Percentiles rank a stretch among this genome's conserved stretches.
Conservation (phyloP, 2,113 vertebrate species). For the Baryphthengus martii region DNA sequence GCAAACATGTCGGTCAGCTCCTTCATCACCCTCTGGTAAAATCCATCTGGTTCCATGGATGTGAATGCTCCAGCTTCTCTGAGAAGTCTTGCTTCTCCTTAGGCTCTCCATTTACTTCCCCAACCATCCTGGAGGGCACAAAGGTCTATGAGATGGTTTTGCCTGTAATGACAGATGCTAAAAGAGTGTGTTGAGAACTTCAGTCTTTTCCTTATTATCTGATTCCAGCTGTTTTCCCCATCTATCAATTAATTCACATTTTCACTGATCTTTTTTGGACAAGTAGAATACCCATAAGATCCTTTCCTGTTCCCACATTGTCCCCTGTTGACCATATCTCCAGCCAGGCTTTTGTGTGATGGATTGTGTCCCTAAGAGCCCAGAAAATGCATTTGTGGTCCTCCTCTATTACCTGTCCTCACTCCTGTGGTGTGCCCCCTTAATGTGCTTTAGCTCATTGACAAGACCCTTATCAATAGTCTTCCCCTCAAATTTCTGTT, state of each 20-base stretch:
- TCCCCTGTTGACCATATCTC: not conserved
- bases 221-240: not conserved
- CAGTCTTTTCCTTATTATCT: not conserved
- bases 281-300: not conserved
- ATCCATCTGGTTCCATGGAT: not conserved
- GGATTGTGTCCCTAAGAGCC: not conserved
- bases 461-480: not conserved
- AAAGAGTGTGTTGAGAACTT: not conserved
- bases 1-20: not conserved
- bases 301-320: not conserved
- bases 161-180: not conserved
- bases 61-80: not conserved
- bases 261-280: not conserved
- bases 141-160: not conserved
- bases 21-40: not conserved
- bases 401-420: not conserved
- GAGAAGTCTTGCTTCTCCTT: not conserved
- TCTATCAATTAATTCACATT: not conserved
- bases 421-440: not conserved
- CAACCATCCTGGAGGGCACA: not conserved
- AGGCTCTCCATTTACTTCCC: not conserved
- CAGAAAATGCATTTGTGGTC: not conserved
- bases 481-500: not conserved
- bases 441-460: not conserved
- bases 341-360: not conserved